A percentile compares a stretch with the other conserved stretches of the same genome.
Conservation (phyloP, 2,113 vertebrate species). For the Atractosteus spatula region DNA sequence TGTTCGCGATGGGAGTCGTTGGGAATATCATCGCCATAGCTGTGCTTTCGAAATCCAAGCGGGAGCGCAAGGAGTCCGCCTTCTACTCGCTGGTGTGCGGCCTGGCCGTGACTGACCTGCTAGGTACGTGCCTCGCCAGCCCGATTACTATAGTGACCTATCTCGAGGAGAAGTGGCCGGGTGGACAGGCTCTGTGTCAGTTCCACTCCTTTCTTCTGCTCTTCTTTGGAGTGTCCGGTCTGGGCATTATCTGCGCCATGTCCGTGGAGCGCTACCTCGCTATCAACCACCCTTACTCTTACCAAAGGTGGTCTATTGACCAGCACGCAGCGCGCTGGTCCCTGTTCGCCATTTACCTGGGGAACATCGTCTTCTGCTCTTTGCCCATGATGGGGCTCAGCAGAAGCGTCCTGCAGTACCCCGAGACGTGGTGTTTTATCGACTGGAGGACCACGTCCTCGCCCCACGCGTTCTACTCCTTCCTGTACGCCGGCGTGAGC, state of each 20-base stretch:
- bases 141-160: conserved; percentile 18
- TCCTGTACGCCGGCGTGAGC: conserved; percentile 18
- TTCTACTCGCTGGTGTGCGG: conserved; percentile 25
- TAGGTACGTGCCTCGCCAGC: conserved; percentile 23
- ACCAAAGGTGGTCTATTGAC: conserved; percentile 14
- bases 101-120: conserved; percentile 17
- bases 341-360: conserved; percentile 20
- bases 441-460: conserved; percentile 15
- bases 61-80: conserved; percentile 19
- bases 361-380: conserved; percentile 19
- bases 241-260: conserved; percentile 18
- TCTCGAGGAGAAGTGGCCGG: conserved; percentile 10
- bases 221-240: conserved; percentile 16
- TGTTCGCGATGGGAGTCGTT: conserved; percentile 17
- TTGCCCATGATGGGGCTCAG: conserved; percentile 16
- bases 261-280: conserved; percentile 21
- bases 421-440: conserved; percentile 24
- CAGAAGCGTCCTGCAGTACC: conserved; percentile 11
- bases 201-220: conserved; percentile 59
- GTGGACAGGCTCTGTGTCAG: conserved; percentile 33
- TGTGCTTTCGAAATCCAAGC: conserved; percentile 16
- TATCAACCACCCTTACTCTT: conserved; percentile 17
- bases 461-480: conserved; percentile 18
- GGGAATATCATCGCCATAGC: conserved; percentile 21
- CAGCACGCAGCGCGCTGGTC: not conserved